Evolutionary conservation across 2,113 vertebrate genomes (phyloP), one percentile per base, ranked within the genome.

Genomic region (Gymnocephalus cernua): DNA sequence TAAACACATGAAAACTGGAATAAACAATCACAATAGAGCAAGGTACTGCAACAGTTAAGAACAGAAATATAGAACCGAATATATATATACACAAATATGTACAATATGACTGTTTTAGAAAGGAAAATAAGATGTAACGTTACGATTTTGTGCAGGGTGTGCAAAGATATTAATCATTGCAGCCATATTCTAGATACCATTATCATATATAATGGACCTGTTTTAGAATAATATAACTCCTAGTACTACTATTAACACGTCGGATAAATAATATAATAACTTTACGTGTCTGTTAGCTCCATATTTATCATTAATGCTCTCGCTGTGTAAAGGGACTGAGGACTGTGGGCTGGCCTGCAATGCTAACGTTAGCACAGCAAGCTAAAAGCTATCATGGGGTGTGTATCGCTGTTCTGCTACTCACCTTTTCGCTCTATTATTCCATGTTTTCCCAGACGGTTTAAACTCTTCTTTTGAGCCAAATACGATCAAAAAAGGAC

Each of bases 301-400:
- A 14, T 27, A 27, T 48, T 23, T 3, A 53, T 21, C 21, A 13
- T 29, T 48, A 25, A 38, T 56, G 16, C 23, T 2, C n/a, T 25
- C 7, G 15, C n/a, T 29, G 8, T 44, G 10, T 12, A n/a, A 44
- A 35, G 25, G 27, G 27, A 6, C 35, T 18, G 14, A 53, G 14
- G 23, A 41, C 51, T 25, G 70, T 38, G 62, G 56, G 51, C 54
- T 87, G 59, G 83, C 77, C 86, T 90, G 51, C 75, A 61, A 56
- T 47, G 81, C 88, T 89, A 85, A 69, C 32, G 29, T 76, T 93
- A 93, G 85, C 89, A 54, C 35, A 71, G 77, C 75, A 65, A 54
- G 88, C 86, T 84, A 86, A 65, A 48, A 9, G 81, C 86, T 83
- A 84, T 38, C 11, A 9, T 2, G 23, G 50, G 67, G 75, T 6